phyloP scores from a whole-genome alignment of 2,113 vertebrate species.

The Bostrychus sinensis region DNA sequence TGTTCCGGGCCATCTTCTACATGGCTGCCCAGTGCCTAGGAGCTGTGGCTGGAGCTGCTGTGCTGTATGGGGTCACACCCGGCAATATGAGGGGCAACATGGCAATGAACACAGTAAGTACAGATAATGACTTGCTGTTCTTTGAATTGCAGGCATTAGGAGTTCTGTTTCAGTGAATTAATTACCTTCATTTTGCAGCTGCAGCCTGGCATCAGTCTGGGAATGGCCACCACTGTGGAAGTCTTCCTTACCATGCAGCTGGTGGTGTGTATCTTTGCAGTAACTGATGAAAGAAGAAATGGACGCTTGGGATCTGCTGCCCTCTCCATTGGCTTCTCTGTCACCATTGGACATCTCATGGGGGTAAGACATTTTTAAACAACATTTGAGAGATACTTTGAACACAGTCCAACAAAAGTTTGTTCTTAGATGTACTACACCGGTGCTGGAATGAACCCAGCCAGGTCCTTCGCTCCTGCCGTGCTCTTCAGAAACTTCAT shows the following conservation, averaged over 20 bases:
- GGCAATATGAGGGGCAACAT: constrained; percentile 87
- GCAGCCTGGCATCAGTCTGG: constrained; percentile 87
- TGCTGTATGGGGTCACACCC: constrained; percentile 90
- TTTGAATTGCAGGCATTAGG: not conserved
- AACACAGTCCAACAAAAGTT: not conserved
- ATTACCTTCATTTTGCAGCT: constrained; percentile 72
- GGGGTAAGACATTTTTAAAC: constrained; percentile 82
- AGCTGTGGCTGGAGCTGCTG: constrained; percentile 87
- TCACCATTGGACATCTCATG: constrained; percentile 90
- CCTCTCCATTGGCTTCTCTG: constrained; percentile 90
- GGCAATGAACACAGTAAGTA: constrained; percentile 88
- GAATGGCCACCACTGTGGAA: constrained; percentile 91
- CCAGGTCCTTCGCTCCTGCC: constrained; percentile 92
- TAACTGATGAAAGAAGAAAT: constrained; percentile 89
- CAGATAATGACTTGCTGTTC: not conserved
- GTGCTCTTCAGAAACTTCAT: constrained; percentile 91
- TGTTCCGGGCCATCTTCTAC: constrained; percentile 90
- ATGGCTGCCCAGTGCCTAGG: constrained; percentile 89
- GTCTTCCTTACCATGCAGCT: constrained; percentile 92
- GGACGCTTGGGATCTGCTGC: constrained; percentile 87
- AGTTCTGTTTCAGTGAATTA: not conserved
- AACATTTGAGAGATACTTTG: not conserved
- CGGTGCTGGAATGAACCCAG: constrained; percentile 93
- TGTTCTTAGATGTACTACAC: constrained; percentile 91
- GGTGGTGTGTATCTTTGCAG: constrained; percentile 89